Percentiles rank a stretch among this genome's conserved stretches.
These are phyloP conservation scores for Tamandua tetradactyla DNA, from an alignment of 2,797 vertebrate species.

Conservation along the genomic window DNA sequence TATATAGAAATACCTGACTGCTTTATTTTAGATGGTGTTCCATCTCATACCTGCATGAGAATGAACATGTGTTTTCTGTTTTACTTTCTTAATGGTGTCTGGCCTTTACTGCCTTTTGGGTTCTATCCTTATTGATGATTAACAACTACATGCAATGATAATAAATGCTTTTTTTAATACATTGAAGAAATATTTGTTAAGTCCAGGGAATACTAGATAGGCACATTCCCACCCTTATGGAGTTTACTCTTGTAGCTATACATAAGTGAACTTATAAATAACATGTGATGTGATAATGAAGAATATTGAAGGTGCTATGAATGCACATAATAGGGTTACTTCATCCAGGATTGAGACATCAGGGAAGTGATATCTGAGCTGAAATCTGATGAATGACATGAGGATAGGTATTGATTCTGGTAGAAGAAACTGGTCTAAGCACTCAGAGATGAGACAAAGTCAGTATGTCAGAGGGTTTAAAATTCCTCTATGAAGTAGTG, in stretches of 20 bases:
- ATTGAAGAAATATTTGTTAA: background rate
- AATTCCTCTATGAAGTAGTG: background rate
- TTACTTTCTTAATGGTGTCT: background rate
- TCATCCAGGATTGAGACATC: background rate
- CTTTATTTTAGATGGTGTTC: background rate
- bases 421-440: background rate
- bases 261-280: background rate
- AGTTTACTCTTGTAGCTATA: background rate
- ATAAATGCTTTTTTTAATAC: background rate
- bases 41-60: background rate
- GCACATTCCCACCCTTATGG: background rate
- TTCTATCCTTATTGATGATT: background rate
- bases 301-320: background rate
- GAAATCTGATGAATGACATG: background rate
- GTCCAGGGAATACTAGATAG: background rate
- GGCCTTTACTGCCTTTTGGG: background rate
- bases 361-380: background rate
- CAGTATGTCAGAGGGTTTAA: background rate
- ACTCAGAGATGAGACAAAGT: background rate
- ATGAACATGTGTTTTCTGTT: background rate
- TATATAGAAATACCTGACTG: background rate
- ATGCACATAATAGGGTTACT: background rate
- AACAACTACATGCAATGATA: no score
- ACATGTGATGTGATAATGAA: background rate
- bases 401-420: background rate